Conservation (phyloP, 2,113 vertebrate genomes). For the Zapornia atra region DNA sequence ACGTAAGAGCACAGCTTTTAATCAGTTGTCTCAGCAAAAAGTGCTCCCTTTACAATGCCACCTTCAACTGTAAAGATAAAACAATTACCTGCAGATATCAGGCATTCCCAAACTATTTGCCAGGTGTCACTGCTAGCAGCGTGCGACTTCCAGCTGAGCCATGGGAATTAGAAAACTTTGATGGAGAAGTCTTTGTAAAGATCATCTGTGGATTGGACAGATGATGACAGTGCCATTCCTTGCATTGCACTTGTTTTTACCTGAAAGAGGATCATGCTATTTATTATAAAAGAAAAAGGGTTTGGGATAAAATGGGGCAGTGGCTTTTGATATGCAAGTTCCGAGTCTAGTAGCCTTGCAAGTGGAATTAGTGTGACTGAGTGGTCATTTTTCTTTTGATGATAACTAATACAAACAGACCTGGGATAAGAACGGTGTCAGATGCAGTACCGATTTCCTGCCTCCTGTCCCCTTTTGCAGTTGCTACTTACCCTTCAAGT, state of each 20-base stretch:
- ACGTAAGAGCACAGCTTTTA: neutral
- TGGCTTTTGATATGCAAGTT: neutral
- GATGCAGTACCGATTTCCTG: neutral
- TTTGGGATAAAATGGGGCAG: neutral
- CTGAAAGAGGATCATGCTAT: neutral
- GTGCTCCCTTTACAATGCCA: neutral
- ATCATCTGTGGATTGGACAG: neutral
- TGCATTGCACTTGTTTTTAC: neutral
- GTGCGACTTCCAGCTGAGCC: neutral
- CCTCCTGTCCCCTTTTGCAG: neutral
- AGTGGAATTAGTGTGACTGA: neutral
- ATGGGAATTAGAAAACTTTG: neutral
- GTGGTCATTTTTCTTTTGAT: neutral
- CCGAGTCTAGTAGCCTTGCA: neutral
- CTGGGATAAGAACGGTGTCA: neutral
- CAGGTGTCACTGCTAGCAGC: neutral
- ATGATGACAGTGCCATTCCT: neutral
- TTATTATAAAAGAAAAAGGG: neutral
- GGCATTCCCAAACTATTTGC: neutral
- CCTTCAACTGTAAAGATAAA: neutral
- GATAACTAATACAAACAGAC: neutral
- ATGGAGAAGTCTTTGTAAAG: neutral
- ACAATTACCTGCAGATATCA: no score
- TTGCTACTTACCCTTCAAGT: neutral
- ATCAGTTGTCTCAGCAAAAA: neutral